These are phyloP conservation scores for Corythoichthys intestinalis DNA, from an alignment of 2,113 vertebrate genomes.

Conservation along the genomic window DNA sequence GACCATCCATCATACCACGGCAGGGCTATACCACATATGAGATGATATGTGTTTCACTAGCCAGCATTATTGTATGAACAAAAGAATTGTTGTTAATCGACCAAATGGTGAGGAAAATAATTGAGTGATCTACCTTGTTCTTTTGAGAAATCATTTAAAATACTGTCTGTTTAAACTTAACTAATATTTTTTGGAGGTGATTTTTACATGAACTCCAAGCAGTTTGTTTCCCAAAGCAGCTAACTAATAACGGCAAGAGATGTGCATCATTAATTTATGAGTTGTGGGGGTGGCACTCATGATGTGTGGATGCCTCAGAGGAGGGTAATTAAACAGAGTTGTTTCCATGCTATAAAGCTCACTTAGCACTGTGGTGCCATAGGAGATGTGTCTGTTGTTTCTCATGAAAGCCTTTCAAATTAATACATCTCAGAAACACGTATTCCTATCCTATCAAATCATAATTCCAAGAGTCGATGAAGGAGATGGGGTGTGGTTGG, in stretches of 20 bases:
- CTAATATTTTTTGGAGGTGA: slow-evolving; percentile 7
- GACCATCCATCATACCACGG: no score
- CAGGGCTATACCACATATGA: no score
- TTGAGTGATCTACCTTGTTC: not conserved
- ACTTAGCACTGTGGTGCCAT: slow-evolving; percentile 21
- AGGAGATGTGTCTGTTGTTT: slow-evolving; percentile 40
- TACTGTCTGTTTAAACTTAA: not conserved
- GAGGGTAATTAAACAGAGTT: slow-evolving; percentile 68
- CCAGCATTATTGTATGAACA: not conserved
- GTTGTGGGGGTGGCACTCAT: slow-evolving; percentile 53
- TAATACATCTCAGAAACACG: slow-evolving; percentile 26
- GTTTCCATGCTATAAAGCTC: slow-evolving; percentile 51
- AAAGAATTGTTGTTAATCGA: not conserved
- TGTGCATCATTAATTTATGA: slow-evolving; percentile 70
- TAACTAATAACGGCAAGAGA: slow-evolving; percentile 62
- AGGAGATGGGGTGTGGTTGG: not conserved
- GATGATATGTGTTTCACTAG: not conserved
- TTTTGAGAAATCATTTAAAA: not conserved
- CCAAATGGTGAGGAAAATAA: not conserved
- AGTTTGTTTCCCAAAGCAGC: slow-evolving; percentile 49
- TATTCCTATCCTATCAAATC: slow-evolving; percentile 26
- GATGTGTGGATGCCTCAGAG: slow-evolving; percentile 60
- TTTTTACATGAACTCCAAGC: slow-evolving; percentile 56
- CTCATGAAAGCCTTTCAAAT: slow-evolving; percentile 30
- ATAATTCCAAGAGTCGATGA: slow-evolving; percentile 35